Base-by-base conservation (phyloP, 2,888 invertebrate genomes). In the Thymelicus sylvestris region DNA sequence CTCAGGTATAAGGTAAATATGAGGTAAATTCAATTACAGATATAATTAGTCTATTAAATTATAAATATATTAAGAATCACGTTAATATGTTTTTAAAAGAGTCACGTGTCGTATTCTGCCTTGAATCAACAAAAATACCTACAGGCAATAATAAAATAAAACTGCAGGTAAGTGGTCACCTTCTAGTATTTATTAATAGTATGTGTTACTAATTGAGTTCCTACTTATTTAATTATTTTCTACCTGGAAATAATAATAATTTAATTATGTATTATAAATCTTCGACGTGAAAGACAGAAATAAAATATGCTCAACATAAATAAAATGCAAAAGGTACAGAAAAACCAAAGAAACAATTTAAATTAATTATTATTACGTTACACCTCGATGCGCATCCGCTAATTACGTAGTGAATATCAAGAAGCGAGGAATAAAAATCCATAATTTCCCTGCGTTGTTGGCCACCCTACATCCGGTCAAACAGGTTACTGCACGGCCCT, bases 381-480 rank as follows among this genome's bases (percentile, higher is more conserved):
- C 64, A 70, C 50, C 7, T 60, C 41, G 52, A 24, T 67, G 31
- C 24, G 15, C 65, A 8, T 5, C 31, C 44, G 48, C 48, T 70
- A 60, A 70, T 70, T 70, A 70, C 15, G 24, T 31, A 41, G 48
- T 64, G 55, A 38, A 63, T 48, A 60, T 64, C 64, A 60, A 63
- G 72, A 79, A 75, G 69, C 77, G 77, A 77, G 78, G 83, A 84
- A 81, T 83, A 78, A 78, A 77, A 79, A 78, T 80, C 80, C 76
- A 80, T 83, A 77, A 80, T 84, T 84, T 83, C 80, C 81, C 77
- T 76, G 72, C 74, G 74, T 74, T 73, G 75, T 78, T 82, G 84
- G 83, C 83, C 86, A 86, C 90, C 89, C 90, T 89, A 83, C 79
- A 80, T 91, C 92, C 91, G 89, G 89, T 84, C 81, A 78, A 83